Evolutionary conservation across 2,113 vertebrate species (phyloP), one percentile per base, ranked within the genome.

Genomic region (Prunella fulvescens): DNA sequence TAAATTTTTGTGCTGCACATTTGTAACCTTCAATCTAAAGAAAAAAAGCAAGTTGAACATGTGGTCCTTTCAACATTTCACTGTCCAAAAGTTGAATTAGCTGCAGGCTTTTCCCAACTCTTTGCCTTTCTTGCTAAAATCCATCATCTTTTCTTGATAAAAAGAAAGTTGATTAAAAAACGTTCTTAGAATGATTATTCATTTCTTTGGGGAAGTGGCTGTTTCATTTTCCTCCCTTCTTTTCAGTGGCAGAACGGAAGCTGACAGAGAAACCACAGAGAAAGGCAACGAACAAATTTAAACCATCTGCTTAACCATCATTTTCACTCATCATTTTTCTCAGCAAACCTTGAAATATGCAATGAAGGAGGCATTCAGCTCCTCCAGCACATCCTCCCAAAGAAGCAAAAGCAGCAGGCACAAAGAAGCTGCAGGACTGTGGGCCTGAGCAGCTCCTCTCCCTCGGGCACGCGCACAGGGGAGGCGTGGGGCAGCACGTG

Each of bases 241-340:
- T 81, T 87, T 94, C 65, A 91, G 35, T 6, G 35, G n/a, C 65
- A 87, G 73, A 95, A 62, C 39, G 89, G 92, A 91, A 94, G 81
- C 71, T 82, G 60, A 81, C 42, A 81, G 60, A 56, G 19, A 90
- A 45, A 87, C 80, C 0, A 0, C 69, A 85, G 65, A 85, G 65
- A 81, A 91, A 64, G 31, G 40, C 61, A 8, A 81, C 3, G 10
- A 31, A 91, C 71, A 86, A 81, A 89, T 78, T 62, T 78, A 81
- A 91, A 67, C 92, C 56, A 94, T 62, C 90, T 96, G 92, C 35
- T 86, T 81, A 84, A 39, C 72, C 14, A 78, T 78, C 12, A 6
- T 81, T 95, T 96, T 50, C 47, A 42, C 56, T 78, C 67, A 51
- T 66, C 2, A 1, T 67, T 83, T 81, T 76, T 67, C 53, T 67